Conservation (phyloP, 2,888 invertebrate genomes). For the Noctuana brunneofusca region DNA sequence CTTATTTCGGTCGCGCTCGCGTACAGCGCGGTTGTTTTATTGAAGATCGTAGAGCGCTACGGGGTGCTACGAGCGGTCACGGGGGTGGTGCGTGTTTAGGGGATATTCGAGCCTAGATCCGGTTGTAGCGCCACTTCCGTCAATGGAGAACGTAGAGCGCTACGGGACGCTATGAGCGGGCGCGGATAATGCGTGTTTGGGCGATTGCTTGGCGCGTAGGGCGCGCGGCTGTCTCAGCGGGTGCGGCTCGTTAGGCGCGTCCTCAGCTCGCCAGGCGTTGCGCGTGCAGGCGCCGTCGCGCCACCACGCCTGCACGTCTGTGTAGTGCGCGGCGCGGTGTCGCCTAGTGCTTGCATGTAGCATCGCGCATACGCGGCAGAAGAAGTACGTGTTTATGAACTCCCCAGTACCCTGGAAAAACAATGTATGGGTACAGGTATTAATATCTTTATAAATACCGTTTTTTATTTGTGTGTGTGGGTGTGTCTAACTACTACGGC, state of each 20-base stretch:
- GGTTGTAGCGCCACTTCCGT: too few relatives aligned
- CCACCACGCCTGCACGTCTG: constrained; percentile 97
- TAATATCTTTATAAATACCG: too few relatives aligned
- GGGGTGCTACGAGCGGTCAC: too few relatives aligned
- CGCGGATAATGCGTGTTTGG: neutral
- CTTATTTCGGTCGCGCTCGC: too few relatives aligned
- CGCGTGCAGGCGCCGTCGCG: constrained; percentile 88
- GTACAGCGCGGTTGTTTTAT: too few relatives aligned
- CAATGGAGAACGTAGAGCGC: neutral
- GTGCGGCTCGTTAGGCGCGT: constrained; percentile 38
- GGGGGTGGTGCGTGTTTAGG: too few relatives aligned
- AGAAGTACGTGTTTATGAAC: constrained; percentile 97
- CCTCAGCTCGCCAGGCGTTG: constrained; percentile 61
- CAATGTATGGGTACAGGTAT: neutral
- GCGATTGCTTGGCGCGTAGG: constrained; percentile 9
- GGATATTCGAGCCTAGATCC: too few relatives aligned
- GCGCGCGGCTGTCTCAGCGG: constrained; percentile 34
- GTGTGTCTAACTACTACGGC: too few relatives aligned
- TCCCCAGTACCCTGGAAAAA: constrained; percentile 91
- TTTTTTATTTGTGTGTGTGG: too few relatives aligned
- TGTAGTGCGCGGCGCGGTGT: constrained; percentile 83
- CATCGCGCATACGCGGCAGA: constrained; percentile 95
- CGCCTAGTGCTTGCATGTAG: constrained; percentile 85
- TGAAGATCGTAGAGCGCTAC: too few relatives aligned
- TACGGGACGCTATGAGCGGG: neutral